Evolutionary conservation across 2,113 vertebrate species (phyloP), one percentile per base, ranked within the genome.

Genomic region (Cyanistes caeruleus): DNA sequence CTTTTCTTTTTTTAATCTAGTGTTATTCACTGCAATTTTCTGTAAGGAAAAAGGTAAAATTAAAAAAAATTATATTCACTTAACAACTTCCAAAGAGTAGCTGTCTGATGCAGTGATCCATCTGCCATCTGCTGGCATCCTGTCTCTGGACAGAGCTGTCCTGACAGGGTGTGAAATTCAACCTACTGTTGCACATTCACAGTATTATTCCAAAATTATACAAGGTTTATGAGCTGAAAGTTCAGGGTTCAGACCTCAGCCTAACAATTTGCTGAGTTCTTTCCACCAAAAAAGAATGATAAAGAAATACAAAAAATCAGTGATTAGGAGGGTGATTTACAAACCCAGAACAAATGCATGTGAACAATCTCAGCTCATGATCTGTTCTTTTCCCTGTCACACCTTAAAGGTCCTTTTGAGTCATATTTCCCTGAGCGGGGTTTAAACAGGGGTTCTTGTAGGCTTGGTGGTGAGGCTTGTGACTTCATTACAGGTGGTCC

Each of bases 71-170:
- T 8, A 27, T 27, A 19, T 31, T 74, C 11, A 46, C 4, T 51
- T 6, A 60, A 31, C 33, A 84, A 15, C 15, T 80, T 83, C 22
- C 35, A 46, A 9, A 58, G 37, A 22, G 22, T 30, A 64, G 30
- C 5, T 3, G 15, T 74, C 39, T 73, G 33, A 48, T 3, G 3
- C 37, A 69, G 15, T 63, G 87, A 67, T 92, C 37, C n/a, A 81
- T 62, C 89, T 94, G 79, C 80, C 67, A 74, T 87, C 84, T 94
- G 44, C 77, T 94, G 87, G 69, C 59, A 60, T 72, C 49, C 52
- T 52, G 24, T 67, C 35, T 67, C 23, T 44, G 77, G 48, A 33
- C 84, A 84, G 52, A 82, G 23, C 10, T 72, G 39, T 89, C 52
- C 33, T 43, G 80, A 59, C 1, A 2, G 65, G 44, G 24, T 58